Percentiles rank a stretch among this genome's conserved stretches.
Conservation (phyloP, 2,113 vertebrate genomes). For the Camelus bactrianus region DNA sequence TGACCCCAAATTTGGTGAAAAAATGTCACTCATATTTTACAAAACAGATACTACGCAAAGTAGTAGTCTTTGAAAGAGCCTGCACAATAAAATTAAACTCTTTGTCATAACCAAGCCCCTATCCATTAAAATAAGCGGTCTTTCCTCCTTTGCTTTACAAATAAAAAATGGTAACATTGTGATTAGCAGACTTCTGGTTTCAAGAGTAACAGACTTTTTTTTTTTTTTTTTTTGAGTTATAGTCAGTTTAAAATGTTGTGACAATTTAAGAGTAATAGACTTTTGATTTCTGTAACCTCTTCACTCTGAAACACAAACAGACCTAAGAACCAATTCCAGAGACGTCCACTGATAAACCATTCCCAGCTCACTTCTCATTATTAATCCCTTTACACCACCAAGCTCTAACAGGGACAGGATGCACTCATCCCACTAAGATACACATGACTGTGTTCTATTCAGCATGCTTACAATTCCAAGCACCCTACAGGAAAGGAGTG, state of each 20-base stretch:
- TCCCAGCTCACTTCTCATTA: conserved; percentile 22
- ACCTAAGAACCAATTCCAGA: conserved; percentile 30
- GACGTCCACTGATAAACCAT: background rate
- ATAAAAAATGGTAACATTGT: conserved; percentile 10
- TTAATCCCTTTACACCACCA: conserved; percentile 2
- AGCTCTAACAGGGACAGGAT: background rate
- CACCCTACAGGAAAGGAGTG: background rate
- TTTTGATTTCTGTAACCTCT: conserved; percentile 49
- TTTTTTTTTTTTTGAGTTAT: too few species aligned
- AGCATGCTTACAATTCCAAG: conserved; percentile 66
- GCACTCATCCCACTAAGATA: background rate
- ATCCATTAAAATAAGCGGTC: conserved; percentile 24
- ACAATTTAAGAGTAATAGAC: background rate
- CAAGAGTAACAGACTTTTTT: background rate
- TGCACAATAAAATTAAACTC: background rate
- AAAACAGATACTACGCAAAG: background rate
- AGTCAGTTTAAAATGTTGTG: too few species aligned
- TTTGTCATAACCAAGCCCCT: conserved; percentile 33
- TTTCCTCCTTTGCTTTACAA: background rate
- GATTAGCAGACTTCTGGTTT: conserved; percentile 24
- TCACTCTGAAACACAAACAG: conserved; percentile 42
- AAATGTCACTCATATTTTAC: background rate
- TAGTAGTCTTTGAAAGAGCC: background rate
- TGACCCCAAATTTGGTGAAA: background rate
- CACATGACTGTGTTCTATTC: background rate